A percentile compares a stretch with the other conserved stretches of the same genome.
Evolutionary conservation across 2,888 invertebrate species (phyloP).

Genomic region (Chloromyia formosa): DNA sequence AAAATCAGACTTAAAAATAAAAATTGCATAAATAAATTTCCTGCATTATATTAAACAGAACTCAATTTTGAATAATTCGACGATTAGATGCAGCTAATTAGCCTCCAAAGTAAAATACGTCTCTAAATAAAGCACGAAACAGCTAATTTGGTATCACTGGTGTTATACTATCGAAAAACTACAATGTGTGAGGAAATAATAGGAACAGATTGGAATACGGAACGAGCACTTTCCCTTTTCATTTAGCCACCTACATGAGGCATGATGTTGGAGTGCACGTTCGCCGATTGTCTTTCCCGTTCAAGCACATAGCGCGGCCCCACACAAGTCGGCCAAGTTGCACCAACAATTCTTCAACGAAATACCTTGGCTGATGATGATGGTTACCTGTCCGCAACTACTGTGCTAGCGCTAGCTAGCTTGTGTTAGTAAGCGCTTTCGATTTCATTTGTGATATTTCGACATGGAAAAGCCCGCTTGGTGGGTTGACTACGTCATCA

Average conservation of each 20-base stretch:
- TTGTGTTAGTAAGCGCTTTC: constrained; percentile 1
- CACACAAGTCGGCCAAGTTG: not conserved
- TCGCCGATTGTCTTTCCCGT: not conserved
- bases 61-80: too few relatives aligned
- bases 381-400: too few relatives aligned
- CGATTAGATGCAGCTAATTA: too few relatives aligned
- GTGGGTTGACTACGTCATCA: constrained; percentile 29
- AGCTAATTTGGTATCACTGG: too few relatives aligned
- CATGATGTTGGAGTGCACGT: not conserved
- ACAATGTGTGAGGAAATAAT: not conserved
- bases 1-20: too few relatives aligned
- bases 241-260: constrained; percentile 35
- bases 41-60: too few relatives aligned
- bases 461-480: constrained; percentile 26
- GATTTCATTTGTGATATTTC: constrained; percentile 24
- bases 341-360: not conserved
- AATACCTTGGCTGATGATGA: constrained; percentile 5
- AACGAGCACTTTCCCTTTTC: constrained; percentile 39
- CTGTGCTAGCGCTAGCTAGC: too few relatives aligned
- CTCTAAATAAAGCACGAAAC: too few relatives aligned
- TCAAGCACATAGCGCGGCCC: not conserved
- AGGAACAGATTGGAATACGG: constrained; percentile 22
- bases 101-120: too few relatives aligned
- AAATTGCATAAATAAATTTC: too few relatives aligned
- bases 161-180: too few relatives aligned